Base-by-base conservation (phyloP, 2,113 vertebrate species). In the Alligator mississippiensis region DNA sequence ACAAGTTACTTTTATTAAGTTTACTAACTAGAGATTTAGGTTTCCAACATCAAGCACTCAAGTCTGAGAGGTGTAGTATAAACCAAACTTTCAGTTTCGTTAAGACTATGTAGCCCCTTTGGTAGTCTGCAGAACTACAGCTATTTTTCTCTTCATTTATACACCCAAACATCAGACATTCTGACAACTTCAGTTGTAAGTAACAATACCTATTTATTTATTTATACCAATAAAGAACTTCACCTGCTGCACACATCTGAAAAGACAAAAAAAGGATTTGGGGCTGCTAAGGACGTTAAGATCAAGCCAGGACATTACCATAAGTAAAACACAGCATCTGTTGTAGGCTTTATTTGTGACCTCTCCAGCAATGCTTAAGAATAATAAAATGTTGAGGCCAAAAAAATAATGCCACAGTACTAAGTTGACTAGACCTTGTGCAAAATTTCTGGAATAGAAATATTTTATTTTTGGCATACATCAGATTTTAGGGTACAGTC, bases 341-440 rank as follows among this genome's bases (percentile, higher is more conserved):
- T 76, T 81, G 27, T 60, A 34, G 27, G 30, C 66, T 59, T 66
- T 79, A 78, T 54, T 24, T 70, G n/a, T 59, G 30, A 74, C 18
- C 7, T 16, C 68, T 21, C 19, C 21, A 47, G 6, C 24, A 74
- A 60, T 55, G 60, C 28, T n/a, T 28, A 80, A 72, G 24, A 63
- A 27, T 15, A 79, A n/a, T 63, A 19, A 72, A 7, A 30, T 34
- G 57, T 79, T 74, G 77, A 10, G 93, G 75, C 80, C 75, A 87
- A 76, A 58, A 24, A 5, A 85, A 2, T 59, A 82, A 47, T 1
- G 28, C 8, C 18, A 74, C 11, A 92, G 3, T 59, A 80, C 58
- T 63, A 95, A 93, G 38, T 66, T 88, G 9, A 92, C 62, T 80
- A 12, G 9, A 22, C 77, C 78, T 87, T 95, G 60, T 90, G 4